Conservation (phyloP, 2,888 invertebrate species). For the Rhorus exstirpatorius region DNA sequence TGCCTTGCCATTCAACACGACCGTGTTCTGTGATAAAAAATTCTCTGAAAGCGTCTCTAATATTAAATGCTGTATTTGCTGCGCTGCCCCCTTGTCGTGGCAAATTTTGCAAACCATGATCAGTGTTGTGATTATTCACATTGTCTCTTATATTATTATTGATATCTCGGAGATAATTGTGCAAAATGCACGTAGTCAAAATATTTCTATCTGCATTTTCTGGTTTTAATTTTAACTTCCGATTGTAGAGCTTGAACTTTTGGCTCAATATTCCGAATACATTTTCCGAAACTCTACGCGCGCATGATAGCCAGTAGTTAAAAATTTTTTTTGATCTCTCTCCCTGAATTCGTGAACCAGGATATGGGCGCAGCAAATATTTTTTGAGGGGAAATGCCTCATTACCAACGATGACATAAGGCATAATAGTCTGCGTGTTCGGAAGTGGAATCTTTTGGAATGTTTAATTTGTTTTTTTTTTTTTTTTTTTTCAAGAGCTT, state of each 20-base stretch:
- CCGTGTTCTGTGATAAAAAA: slow-evolving; percentile 29
- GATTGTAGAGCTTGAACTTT: slow-evolving; percentile 35
- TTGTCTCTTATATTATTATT: slow-evolving; percentile 7
- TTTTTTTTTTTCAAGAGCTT: slow-evolving; percentile 61
- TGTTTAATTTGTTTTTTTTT: slow-evolving; percentile 47
- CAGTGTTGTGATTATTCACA: slow-evolving; percentile 1
- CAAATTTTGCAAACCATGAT: slow-evolving; percentile 48
- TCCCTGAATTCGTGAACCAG: neutral
- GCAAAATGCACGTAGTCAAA: slow-evolving; percentile 35
- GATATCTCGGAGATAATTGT: slow-evolving; percentile 23
- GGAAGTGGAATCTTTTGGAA: slow-evolving; percentile 66
- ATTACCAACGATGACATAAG: slow-evolving; percentile 70
- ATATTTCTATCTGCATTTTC: slow-evolving; percentile 41
- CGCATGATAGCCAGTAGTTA: neutral
- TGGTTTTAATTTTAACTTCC: slow-evolving; percentile 46
- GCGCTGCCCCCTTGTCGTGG: slow-evolving; percentile 50
- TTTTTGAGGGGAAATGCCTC: slow-evolving; percentile 60
- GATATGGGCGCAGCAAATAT: slow-evolving; percentile 5
- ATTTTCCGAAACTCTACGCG: slow-evolving; percentile 35
- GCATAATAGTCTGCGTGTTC: slow-evolving; percentile 57
- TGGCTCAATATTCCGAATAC: slow-evolving; percentile 33
- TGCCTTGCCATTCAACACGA: slow-evolving; percentile 53
- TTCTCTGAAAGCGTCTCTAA: slow-evolving; percentile 2
- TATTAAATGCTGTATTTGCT: neutral
- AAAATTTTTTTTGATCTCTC: neutral